Conservation (phyloP, 2,888 invertebrate species). For the Aphodius granarius region DNA sequence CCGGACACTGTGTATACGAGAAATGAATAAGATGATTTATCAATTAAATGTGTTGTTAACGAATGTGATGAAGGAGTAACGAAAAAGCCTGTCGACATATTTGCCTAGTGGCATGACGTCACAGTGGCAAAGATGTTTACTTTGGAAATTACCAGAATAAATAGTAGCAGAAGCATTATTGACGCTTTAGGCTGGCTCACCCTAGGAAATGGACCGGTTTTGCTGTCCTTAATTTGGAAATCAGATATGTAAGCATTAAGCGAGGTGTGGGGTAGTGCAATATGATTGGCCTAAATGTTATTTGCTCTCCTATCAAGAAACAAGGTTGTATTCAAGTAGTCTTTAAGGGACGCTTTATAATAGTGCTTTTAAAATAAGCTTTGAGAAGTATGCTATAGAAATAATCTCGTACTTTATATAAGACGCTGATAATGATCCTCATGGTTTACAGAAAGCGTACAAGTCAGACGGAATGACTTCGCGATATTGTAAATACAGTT, state of each 20-base stretch:
- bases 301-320: not conserved
- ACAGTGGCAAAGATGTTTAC: not conserved
- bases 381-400: not conserved
- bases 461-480: not conserved
- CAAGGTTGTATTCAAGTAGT: too few relatives aligned
- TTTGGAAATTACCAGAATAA: not conserved
- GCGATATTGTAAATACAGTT: not conserved
- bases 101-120: not conserved
- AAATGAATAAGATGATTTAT: too few relatives aligned
- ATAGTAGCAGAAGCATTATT: not conserved
- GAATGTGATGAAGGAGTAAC: too few relatives aligned
- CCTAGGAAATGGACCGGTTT: not conserved
- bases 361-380: not conserved
- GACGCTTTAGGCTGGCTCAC: not conserved
- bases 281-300: not conserved
- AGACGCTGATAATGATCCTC: not conserved
- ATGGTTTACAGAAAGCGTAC: not conserved
- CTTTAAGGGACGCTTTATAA: too few relatives aligned
- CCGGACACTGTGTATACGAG: too few relatives aligned
- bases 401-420: not conserved
- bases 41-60: too few relatives aligned
- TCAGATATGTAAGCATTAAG: not conserved
- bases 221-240: not conserved
- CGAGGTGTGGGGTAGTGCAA: not conserved
- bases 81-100: too few relatives aligned